Evolutionary conservation across 2,113 vertebrate genomes (phyloP).

Genomic region (Mesembrinibis cayennensis): DNA sequence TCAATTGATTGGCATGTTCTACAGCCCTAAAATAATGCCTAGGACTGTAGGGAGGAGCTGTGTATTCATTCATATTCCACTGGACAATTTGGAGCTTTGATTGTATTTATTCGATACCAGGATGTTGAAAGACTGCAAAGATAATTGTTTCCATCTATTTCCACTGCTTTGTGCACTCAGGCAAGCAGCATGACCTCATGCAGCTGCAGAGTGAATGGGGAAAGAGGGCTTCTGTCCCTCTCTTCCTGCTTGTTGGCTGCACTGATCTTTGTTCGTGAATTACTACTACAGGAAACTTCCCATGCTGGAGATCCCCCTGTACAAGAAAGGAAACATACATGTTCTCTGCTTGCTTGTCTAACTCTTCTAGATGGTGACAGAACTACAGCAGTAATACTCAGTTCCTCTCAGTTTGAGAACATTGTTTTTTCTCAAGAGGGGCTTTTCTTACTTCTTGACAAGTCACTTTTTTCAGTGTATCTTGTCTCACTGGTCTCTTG

Average conservation of each 20-base stretch:
- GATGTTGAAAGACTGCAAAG: neutral
- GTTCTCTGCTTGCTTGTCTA: neutral
- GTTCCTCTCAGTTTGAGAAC: neutral
- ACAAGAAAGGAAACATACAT: rapidly evolving
- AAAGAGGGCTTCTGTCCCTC: neutral
- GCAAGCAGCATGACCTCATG: neutral
- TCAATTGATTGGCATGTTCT: neutral
- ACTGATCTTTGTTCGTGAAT: neutral
- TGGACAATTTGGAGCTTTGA: neutral
- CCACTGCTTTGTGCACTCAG: neutral
- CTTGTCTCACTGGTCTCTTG: neutral
- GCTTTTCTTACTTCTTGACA: neutral
- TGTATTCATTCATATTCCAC: neutral
- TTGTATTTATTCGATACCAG: neutral
- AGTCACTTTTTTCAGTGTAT: neutral
- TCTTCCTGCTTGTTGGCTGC: neutral
- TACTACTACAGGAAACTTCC: neutral
- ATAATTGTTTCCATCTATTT: neutral
- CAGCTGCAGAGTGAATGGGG: neutral
- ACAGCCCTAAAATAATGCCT: neutral
- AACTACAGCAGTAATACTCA: neutral
- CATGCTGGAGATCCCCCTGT: neutral
- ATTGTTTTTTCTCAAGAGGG: neutral
- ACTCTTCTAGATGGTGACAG: neutral
- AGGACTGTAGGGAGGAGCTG: neutral